A percentile compares a stretch with the other conserved stretches of the same genome.
phyloP scores from a whole-genome alignment of 2,113 vertebrate species.

The Sylvia atricapilla region DNA sequence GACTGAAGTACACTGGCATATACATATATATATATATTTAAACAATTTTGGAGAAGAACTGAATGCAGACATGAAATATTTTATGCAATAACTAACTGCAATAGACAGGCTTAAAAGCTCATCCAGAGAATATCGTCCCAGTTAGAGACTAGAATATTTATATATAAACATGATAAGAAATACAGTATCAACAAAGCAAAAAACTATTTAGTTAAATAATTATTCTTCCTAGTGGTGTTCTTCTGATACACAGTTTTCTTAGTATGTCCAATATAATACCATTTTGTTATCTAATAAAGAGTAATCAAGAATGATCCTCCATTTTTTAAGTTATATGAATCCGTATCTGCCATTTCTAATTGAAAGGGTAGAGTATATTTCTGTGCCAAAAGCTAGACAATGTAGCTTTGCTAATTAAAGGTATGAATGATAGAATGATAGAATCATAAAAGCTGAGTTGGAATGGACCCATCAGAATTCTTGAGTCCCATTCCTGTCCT shows the following conservation, averaged over 20 bases:
- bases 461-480: background rate
- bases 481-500: background rate
- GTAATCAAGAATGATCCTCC: background rate
- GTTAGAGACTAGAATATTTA: background rate
- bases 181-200: background rate
- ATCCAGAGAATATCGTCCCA: background rate
- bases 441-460: background rate
- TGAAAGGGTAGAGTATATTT: background rate
- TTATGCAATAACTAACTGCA: background rate
- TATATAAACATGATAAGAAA: background rate
- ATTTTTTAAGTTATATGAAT: background rate
- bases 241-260: background rate
- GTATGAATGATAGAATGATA: background rate
- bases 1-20: background rate
- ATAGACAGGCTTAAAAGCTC: background rate
- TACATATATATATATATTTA: too few relatives aligned
- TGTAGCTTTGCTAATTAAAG: background rate
- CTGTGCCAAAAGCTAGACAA: background rate
- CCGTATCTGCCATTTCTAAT: background rate
- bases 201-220: background rate
- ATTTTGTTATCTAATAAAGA: background rate
- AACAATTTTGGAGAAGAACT: background rate
- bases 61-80: background rate
- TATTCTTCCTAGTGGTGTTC: background rate
- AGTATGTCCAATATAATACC: rapidly evolving